Percentiles rank a stretch among this genome's conserved stretches.
These are phyloP conservation scores for Pseudanteris insignis DNA, from an alignment of 2,888 invertebrate genomes.

Conservation along the genomic window DNA sequence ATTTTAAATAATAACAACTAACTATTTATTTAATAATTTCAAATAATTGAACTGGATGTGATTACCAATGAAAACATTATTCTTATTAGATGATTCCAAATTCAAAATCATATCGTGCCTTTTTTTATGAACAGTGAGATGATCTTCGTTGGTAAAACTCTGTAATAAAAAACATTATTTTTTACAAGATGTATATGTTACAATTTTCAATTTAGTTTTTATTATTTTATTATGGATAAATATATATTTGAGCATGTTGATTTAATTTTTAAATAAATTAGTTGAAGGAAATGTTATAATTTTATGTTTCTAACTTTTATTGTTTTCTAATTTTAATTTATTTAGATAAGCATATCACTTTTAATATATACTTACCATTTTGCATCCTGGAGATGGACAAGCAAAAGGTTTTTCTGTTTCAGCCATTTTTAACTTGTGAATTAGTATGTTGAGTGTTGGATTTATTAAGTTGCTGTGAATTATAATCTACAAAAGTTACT, in stretches of 20 bases:
- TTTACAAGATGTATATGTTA: no score
- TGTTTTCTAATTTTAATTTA: neutral
- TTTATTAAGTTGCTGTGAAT: no score
- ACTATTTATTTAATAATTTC: no score
- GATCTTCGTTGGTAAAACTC: constrained; percentile 84
- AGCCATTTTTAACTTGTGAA: constrained; percentile 61
- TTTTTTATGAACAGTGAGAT: constrained; percentile 80
- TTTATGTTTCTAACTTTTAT: neutral
- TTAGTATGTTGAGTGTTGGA: no score
- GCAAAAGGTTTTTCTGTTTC: constrained; percentile 77
- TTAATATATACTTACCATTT: constrained; percentile 71
- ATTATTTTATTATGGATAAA: neutral
- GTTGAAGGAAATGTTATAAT: no score
- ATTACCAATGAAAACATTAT: constrained; percentile 75
- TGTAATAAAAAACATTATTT: constrained; percentile 55
- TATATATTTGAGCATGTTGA: neutral
- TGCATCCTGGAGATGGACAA: constrained; percentile 76
- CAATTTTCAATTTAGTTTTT: no score
- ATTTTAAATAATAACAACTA: no score
- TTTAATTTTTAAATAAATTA: neutral
- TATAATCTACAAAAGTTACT: no score
- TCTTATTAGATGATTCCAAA: constrained; percentile 71
- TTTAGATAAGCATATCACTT: no score
- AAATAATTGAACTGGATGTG: no score
- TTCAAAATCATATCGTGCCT: constrained; percentile 88